Percentiles rank a stretch among this genome's conserved stretches.
phyloP scores from a whole-genome alignment of 2,888 invertebrate genomes.

The Toxonevra muliebris region DNA sequence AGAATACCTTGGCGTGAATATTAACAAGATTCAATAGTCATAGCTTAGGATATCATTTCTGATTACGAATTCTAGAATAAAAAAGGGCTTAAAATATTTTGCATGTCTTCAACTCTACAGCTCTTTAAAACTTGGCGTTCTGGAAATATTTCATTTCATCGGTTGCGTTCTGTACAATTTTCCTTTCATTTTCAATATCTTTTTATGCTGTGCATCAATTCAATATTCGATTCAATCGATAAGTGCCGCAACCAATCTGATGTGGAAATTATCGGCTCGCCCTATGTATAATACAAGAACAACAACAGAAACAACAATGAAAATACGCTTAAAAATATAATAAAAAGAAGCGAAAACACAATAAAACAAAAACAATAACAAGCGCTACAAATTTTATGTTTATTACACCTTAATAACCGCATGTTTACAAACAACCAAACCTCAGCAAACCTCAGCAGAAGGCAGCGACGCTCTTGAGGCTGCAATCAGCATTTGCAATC shows the following conservation, averaged over 20 bases:
- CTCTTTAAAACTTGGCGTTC: no score
- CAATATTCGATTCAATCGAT: conserved; percentile 7
- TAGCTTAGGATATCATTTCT: no score
- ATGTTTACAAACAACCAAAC: conserved; percentile 58
- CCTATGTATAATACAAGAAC: conserved; percentile 18
- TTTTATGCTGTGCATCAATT: conserved; percentile 8
- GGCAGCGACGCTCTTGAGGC: no score
- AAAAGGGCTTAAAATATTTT: no score
- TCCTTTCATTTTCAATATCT: neutral
- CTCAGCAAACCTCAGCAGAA: no score
- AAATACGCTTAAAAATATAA: conserved; percentile 2
- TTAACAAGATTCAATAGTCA: no score
- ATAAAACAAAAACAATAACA: conserved; percentile 29
- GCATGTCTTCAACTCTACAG: no score
- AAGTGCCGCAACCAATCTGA: conserved; percentile 32
- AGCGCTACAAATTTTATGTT: conserved; percentile 57
- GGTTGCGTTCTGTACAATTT: no score
- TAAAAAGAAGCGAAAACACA: conserved; percentile 3
- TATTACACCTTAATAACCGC: conserved; percentile 61
- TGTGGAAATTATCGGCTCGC: conserved; percentile 33
- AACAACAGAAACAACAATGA: conserved; percentile 8
- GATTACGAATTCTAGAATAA: no score
- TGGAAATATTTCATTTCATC: no score
- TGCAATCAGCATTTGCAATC: no score
- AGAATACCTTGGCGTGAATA: no score